These are phyloP conservation scores for Antitype chi DNA, from an alignment of 2,888 invertebrate species.

Conservation along the genomic window DNA sequence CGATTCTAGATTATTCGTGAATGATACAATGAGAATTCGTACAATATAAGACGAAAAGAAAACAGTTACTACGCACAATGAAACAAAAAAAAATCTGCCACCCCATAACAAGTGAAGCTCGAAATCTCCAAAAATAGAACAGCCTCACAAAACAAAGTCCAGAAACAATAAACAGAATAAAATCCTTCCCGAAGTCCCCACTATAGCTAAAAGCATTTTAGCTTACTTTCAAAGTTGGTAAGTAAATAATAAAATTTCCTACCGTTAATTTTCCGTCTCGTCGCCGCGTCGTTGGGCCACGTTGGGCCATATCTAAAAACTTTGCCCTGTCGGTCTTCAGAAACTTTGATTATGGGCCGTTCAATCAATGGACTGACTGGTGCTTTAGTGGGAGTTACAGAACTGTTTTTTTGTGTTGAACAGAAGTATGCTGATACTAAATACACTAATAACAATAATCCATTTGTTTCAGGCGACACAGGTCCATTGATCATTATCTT, in stretches of 20 bases:
- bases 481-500: too few species aligned
- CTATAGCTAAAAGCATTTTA: slow-evolving; percentile 63
- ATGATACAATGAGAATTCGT: neutral
- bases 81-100: neutral
- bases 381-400: slow-evolving; percentile 21
- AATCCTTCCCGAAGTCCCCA: slow-evolving; percentile 45
- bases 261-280: slow-evolving; percentile 65
- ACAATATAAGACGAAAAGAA: neutral
- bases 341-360: slow-evolving; percentile 47
- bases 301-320: slow-evolving; percentile 50
- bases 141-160: slow-evolving; percentile 21
- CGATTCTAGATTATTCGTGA: neutral
- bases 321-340: slow-evolving; percentile 36
- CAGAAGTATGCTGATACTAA: neutral
- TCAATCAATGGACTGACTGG: slow-evolving; percentile 46
- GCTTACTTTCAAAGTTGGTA: slow-evolving; percentile 58
- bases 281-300: slow-evolving; percentile 44
- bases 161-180: slow-evolving; percentile 52
- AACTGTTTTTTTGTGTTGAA: slow-evolving; percentile 11
- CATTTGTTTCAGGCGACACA: too few species aligned
- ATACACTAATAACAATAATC: neutral
- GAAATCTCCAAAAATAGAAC: slow-evolving; percentile 30
- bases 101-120: neutral
- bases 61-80: neutral
- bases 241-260: slow-evolving; percentile 66